A percentile compares a stretch with the other conserved stretches of the same genome.
These are phyloP conservation scores for Brachyhypopomus occidentalis DNA, from an alignment of 2,113 vertebrate species.

Conservation along the genomic window DNA sequence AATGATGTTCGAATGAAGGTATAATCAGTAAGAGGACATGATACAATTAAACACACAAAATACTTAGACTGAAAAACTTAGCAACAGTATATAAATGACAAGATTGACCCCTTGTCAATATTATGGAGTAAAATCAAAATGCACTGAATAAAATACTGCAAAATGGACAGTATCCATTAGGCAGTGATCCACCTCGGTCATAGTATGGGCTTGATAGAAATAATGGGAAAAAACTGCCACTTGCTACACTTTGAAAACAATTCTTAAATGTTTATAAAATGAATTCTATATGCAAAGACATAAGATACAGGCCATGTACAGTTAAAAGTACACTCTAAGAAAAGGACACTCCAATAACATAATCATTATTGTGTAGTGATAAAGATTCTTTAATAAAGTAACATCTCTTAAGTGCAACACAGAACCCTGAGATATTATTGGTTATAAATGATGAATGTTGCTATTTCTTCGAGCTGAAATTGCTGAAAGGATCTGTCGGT, in stretches of 20 bases:
- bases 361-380: background rate
- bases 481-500: background rate
- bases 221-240: background rate
- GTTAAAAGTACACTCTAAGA: too few species aligned
- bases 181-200: background rate
- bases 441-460: background rate
- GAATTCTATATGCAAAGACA: background rate
- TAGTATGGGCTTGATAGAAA: background rate
- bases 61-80: background rate
- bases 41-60: background rate
- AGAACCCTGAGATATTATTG: background rate
- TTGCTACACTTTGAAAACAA: background rate
- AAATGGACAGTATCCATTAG: background rate
- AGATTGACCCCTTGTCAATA: background rate
- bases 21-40: background rate
- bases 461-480: background rate
- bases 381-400: background rate
- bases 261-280: background rate
- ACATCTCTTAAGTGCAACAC: background rate
- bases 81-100: background rate
- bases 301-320: background rate
- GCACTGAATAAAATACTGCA: background rate
- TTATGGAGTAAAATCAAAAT: background rate
- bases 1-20: background rate
- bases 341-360: too few species aligned